Base-by-base conservation (phyloP, 2,113 vertebrate genomes). In the Thalassoma bifasciatum region DNA sequence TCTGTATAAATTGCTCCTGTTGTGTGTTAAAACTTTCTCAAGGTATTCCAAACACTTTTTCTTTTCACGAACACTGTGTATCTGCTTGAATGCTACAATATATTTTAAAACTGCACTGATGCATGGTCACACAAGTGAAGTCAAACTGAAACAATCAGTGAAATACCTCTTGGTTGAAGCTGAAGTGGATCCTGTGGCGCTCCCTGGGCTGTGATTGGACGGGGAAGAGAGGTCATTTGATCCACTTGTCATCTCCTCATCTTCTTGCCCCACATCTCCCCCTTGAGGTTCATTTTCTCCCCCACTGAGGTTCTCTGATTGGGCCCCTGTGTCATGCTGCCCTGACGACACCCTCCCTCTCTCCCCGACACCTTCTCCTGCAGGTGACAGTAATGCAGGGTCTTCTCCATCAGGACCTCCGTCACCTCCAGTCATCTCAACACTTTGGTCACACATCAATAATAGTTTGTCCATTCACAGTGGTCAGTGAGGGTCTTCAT, bases 81-180 rank as follows among this genome's bases (percentile, higher is more conserved):
- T 46, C 17, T 46, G 44, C 14, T 53, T 10, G 13, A 34, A 50
- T 42, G 23, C 54, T 36, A 3, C 6, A 19, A 13, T 44, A 13
- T 10, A 51, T 36, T 65, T 40, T 16, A 70, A 62, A 76, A 69
- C 5, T 10, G 9, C 47, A 54, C 13, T 69, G 8, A 60, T 4
- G 12, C 13, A 56, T 0, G 16, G 37, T 0, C 36, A 56, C 3
- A 54, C 2, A 36, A 0, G 2, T 8, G 2, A 13, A 30, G 4
- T 61, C 19, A 54, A 13, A 9, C 10, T 5, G 52, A 17, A 56
- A 2, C n/a, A 65, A 21, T 50, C 12, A 50, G 11, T 2, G 10
- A 58, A 47, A 42, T 94, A 96, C 96, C 96, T 96, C 89, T 80
- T 85, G 42, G 76, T 79, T 83, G 91, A 88, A 24, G 81, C 70